phyloP scores from a whole-genome alignment of 2,797 vertebrate species.

The Echiichthys vipera region DNA sequence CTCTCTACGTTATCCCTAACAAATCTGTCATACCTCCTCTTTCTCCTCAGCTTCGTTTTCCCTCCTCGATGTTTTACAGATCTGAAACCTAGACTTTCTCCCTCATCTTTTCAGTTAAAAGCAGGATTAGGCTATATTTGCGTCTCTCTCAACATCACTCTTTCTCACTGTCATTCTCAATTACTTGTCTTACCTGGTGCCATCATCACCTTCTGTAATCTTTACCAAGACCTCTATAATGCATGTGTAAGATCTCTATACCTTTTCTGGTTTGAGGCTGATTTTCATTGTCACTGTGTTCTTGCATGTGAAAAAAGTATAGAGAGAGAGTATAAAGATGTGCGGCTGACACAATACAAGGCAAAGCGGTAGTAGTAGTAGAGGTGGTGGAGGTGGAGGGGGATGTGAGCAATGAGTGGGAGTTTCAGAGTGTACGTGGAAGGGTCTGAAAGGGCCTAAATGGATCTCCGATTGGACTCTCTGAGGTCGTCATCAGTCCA shows the following conservation, averaged over 20 bases:
- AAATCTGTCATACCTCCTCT: slow-evolving; percentile 69
- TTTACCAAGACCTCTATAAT: slow-evolving; percentile 12
- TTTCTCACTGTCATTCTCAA: slow-evolving; percentile 36
- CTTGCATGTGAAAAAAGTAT: slow-evolving; percentile 13
- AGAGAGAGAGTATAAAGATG: slow-evolving; percentile 26
- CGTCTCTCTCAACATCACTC: slow-evolving; percentile 17
- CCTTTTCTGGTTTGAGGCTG: slow-evolving; percentile 18
- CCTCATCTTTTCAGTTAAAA: slow-evolving; percentile 51
- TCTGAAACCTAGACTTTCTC: slow-evolving; percentile 45
- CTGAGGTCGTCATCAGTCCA: slow-evolving; percentile 82
- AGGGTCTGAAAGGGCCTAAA: slow-evolving; percentile 83
- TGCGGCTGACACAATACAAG: slow-evolving; percentile 49
- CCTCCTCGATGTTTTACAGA: slow-evolving; percentile 30
- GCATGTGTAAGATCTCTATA: slow-evolving; percentile 1
- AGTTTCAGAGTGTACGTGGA: slow-evolving; percentile 72
- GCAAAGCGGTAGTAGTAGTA: slow-evolving; percentile 49
- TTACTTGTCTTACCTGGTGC: slow-evolving; percentile 28
- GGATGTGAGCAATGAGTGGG: slow-evolving; percentile 59
- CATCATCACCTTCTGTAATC: slow-evolving; percentile 32
- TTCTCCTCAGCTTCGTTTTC: slow-evolving; percentile 37
- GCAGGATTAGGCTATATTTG: slow-evolving; percentile 52
- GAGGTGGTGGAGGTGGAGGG: not conserved
- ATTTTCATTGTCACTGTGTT: slow-evolving; percentile 38
- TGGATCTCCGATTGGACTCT: slow-evolving; percentile 83
- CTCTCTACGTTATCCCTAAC: slow-evolving; percentile 60